Percentiles rank a stretch among this genome's conserved stretches.
Evolutionary conservation across 2,888 invertebrate genomes (phyloP).

Genomic region (Apoderus coryli): DNA sequence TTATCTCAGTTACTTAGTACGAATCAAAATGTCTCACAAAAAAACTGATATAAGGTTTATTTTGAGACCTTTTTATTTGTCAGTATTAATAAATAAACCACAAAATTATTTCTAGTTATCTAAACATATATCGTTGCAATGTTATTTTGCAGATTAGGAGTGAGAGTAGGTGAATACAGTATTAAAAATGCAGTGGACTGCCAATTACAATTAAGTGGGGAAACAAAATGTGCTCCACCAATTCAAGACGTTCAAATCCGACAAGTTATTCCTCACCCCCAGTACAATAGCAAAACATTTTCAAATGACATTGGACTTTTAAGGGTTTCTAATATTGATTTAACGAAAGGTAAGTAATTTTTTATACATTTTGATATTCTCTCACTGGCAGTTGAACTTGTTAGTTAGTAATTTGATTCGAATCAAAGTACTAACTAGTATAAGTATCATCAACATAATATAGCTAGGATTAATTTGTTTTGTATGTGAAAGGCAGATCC

Average conservation of each 20-base stretch:
- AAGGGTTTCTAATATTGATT: conserved; percentile 29
- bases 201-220: conserved; percentile 16
- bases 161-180: conserved; percentile 14
- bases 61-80: too few species aligned
- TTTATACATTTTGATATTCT: too few species aligned
- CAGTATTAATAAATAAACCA: too few species aligned
- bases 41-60: background rate
- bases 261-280: conserved; percentile 35
- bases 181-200: conserved; percentile 40
- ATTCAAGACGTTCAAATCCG: conserved; percentile 39
- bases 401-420: too few species aligned
- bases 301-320: conserved; percentile 46
- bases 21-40: background rate
- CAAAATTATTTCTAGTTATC: too few species aligned
- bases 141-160: conserved; percentile 12
- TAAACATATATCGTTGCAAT: too few species aligned
- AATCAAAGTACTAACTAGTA: too few species aligned
- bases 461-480: too few species aligned
- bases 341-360: conserved; percentile 28
- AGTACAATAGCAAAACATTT: conserved; percentile 33
- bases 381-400: too few species aligned
- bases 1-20: too few species aligned
- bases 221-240: conserved; percentile 29
- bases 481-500: too few species aligned
- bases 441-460: too few species aligned